Evolutionary conservation across 2,113 vertebrate species (phyloP), one percentile per base, ranked within the genome.

Genomic region (Ictidomys tridecemlineatus): DNA sequence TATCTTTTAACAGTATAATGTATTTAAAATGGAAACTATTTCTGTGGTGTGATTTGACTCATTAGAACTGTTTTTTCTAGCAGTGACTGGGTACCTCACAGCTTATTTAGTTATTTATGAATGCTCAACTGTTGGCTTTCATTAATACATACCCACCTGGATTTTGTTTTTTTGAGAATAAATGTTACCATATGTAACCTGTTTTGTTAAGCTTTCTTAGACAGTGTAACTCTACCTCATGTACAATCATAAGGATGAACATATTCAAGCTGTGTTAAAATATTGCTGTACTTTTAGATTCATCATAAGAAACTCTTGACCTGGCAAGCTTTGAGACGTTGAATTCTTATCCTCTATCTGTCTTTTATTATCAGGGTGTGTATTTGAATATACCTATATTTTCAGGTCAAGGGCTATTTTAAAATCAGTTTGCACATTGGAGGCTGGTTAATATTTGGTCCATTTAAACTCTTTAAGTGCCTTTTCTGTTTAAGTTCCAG

Each of bases 331-430:
- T n/a, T 13, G 14, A 87, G 79, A 77, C 56, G 2, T 73, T 92
- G 96, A 97, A 91, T 93, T 88, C 87, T 58, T 90, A 61, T 72
- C 86, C 89, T 92, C 63, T 53, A 53, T 53, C 51, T 72, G 77
- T 65, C 45, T 69, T 94, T 93, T 83, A 89, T 97, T 98, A 97
- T 97, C 96, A 88, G 96, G 87, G 89, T 88, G 89, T 97, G 87
- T 90, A 63, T 93, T 97, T 93, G 87, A 97, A 85, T 92, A 84
- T 74, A 95, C 90, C 92, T 97, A 12, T 88, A 92, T 96, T 96
- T 97, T 80, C 87, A 97, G 96, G 85, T 96, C 93, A 98, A 97
- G 96, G 96, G 85, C 94, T 94, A 85, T 97, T 98, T 97, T 97
- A 96, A 97, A 97, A 80, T 94, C 84, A 92, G 58, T 82, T 94